These are phyloP conservation scores for Heliconius erato DNA, from an alignment of 2,888 invertebrate species.

Conservation along the genomic window DNA sequence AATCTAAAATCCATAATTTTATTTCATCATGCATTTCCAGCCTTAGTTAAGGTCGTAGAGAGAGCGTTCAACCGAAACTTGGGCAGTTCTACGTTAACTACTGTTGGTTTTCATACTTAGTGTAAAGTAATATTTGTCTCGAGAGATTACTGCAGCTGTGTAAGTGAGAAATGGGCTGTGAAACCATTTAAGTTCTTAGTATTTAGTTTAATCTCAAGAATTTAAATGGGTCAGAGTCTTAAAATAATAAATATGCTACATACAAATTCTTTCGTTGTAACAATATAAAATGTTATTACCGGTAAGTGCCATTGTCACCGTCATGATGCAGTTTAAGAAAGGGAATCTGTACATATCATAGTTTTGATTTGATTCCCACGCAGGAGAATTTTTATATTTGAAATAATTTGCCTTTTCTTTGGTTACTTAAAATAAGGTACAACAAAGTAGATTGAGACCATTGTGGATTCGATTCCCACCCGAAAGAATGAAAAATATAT, in stretches of 20 bases:
- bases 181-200: constrained; percentile 19
- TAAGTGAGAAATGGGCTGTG: constrained; percentile 29
- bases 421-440: too few relatives aligned
- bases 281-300: background rate
- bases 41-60: constrained; percentile 36
- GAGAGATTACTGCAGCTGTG: constrained; percentile 37
- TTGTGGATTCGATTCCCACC: too few relatives aligned
- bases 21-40: background rate
- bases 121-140: constrained; percentile 47
- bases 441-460: too few relatives aligned
- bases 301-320: background rate
- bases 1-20: background rate
- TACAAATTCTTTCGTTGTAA: background rate
- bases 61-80: constrained; percentile 48
- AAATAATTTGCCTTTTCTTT: too few relatives aligned
- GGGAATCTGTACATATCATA: background rate
- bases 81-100: constrained; percentile 37
- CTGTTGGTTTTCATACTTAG: constrained; percentile 46
- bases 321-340: background rate
- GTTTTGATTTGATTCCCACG: background rate
- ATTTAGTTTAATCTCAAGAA: background rate
- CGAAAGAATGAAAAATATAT: too few relatives aligned
- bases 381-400: background rate
- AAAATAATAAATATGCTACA: background rate
- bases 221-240: background rate